Percentiles rank a stretch among this genome's conserved stretches.
Evolutionary conservation across 2,888 invertebrate species (phyloP).

Genomic region (Coecobrya sp.): DNA sequence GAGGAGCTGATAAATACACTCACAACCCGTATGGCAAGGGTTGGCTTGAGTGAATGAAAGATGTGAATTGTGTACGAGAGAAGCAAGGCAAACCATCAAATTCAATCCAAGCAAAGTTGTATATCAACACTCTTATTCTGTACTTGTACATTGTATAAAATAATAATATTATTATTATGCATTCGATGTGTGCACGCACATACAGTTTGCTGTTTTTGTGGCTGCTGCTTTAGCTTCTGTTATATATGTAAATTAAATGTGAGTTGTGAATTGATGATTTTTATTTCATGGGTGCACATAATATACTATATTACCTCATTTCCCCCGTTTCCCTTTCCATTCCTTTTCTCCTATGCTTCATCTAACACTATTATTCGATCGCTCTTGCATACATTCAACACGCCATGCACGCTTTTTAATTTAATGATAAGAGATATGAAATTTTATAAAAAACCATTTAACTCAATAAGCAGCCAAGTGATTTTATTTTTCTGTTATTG

Average conservation of each 20-base stretch:
- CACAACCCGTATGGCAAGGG: no score
- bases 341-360: background rate
- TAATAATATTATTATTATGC: no score
- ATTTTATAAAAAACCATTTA: constrained; percentile 65
- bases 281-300: background rate
- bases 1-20: no score
- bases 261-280: constrained; percentile 9
- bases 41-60: no score
- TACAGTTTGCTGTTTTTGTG: background rate
- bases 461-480: constrained; percentile 55
- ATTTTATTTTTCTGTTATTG: constrained; percentile 13
- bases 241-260: constrained; percentile 50
- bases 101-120: no score
- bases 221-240: constrained; percentile 5
- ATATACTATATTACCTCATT: background rate
- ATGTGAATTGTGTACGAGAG: no score
- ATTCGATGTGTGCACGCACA: background rate
- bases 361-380: background rate
- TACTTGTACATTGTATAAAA: no score
- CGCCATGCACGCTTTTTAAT: background rate
- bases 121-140: no score
- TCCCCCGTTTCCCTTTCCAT: background rate
- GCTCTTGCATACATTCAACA: background rate
- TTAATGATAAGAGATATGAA: background rate
- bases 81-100: no score